These are phyloP conservation scores for Drosophila pruinosa DNA, from an alignment of 1,140 invertebrate genomes.

Conservation along the genomic window DNA sequence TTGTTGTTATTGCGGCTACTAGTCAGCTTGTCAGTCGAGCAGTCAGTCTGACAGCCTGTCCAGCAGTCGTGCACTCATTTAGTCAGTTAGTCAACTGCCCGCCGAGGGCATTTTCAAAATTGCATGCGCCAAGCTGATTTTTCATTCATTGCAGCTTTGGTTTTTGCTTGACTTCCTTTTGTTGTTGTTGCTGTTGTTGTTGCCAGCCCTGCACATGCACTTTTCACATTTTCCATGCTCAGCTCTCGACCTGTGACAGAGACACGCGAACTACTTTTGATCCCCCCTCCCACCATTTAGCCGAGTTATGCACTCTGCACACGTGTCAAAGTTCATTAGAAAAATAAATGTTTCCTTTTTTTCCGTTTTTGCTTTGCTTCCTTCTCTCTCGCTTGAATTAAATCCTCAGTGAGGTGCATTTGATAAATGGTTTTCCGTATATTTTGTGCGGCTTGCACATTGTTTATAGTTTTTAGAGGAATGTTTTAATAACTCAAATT, in stretches of 20 bases:
- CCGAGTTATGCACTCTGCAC: background rate
- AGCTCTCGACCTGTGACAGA: slow-evolving; percentile 65
- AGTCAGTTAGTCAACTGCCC: slow-evolving; percentile 57
- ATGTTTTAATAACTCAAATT: slow-evolving; percentile 35
- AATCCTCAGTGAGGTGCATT: slow-evolving; percentile 7
- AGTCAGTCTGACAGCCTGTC: slow-evolving; percentile 33
- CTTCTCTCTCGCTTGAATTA: background rate
- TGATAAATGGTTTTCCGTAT: slow-evolving; percentile 34
- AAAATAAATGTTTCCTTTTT: slow-evolving; percentile 49
- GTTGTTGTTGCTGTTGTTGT: slow-evolving; percentile 38
- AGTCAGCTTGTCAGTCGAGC: slow-evolving; percentile 28
- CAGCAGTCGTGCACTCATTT: slow-evolving; percentile 33
- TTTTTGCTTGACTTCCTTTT: slow-evolving; percentile 29
- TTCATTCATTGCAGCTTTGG: slow-evolving; percentile 73
- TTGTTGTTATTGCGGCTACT: slow-evolving; percentile 6
- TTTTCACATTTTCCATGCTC: slow-evolving; percentile 41
- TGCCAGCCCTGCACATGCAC: slow-evolving; percentile 27
- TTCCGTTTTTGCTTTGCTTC: slow-evolving; percentile 1
- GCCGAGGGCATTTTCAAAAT: slow-evolving; percentile 61
- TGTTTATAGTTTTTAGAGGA: slow-evolving; percentile 1
- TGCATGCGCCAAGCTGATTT: slow-evolving; percentile 75
- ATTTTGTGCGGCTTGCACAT: slow-evolving; percentile 1
- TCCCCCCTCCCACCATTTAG: background rate
- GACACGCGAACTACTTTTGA: slow-evolving; percentile 52
- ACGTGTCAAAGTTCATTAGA: slow-evolving; percentile 76